These are phyloP conservation scores for Gobiocypris rarus DNA, from an alignment of 2,113 vertebrate genomes.

Conservation along the genomic window DNA sequence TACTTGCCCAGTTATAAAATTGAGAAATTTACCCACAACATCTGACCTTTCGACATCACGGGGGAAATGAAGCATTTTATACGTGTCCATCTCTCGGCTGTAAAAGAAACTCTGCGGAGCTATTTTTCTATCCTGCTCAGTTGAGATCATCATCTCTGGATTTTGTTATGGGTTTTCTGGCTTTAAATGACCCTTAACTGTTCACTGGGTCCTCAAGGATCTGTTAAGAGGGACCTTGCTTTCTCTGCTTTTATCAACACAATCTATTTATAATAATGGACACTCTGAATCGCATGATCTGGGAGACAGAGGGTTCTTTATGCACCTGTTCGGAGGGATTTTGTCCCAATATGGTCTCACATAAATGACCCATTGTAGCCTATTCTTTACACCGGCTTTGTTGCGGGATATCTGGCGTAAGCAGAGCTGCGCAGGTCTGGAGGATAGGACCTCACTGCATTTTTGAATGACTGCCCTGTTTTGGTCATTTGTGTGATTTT, in stretches of 20 bases:
- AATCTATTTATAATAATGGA: slow-evolving; percentile 60
- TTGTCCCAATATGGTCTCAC: slow-evolving; percentile 62
- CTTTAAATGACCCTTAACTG: slow-evolving; percentile 69
- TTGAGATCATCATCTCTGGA: slow-evolving; percentile 63
- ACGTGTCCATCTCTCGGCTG: slow-evolving; percentile 33
- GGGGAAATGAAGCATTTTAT: slow-evolving; percentile 57
- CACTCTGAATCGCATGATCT: slow-evolving; percentile 62
- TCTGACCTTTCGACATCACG: slow-evolving; percentile 58
- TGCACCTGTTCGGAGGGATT: slow-evolving; percentile 44
- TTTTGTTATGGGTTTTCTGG: slow-evolving; percentile 63
- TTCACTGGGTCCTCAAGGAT: slow-evolving; percentile 63
- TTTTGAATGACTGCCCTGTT: slow-evolving; percentile 59
- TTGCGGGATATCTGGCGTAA: slow-evolving; percentile 63
- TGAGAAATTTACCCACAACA: slow-evolving; percentile 59
- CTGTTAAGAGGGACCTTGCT: slow-evolving; percentile 62
- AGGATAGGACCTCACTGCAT: slow-evolving; percentile 59
- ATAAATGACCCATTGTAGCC: slow-evolving; percentile 68
- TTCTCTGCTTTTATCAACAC: slow-evolving; percentile 62
- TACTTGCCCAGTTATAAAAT: slow-evolving; percentile 33
- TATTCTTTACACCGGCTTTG: slow-evolving; percentile 61
- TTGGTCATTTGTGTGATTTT: slow-evolving; percentile 64
- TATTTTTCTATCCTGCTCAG: slow-evolving; percentile 47
- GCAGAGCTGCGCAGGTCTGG: slow-evolving; percentile 60
- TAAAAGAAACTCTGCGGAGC: slow-evolving; percentile 42
- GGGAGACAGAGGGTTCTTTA: slow-evolving; percentile 62